Evolutionary conservation across 2,888 invertebrate genomes (phyloP).

Genomic region (Lasioglossum morio): DNA sequence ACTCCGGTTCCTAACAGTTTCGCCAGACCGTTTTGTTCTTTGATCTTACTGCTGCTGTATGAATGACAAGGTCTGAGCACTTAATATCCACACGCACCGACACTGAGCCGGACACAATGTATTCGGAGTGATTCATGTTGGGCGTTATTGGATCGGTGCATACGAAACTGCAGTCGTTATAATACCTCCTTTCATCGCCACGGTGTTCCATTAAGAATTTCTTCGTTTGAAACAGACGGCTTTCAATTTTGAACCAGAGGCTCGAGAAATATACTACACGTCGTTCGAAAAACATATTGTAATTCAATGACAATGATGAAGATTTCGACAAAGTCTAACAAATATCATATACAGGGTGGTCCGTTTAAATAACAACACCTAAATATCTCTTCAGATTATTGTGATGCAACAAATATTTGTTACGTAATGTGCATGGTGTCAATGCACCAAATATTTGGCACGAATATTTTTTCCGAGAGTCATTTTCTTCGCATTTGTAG

Average conservation of each 20-base stretch:
- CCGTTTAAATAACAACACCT: too few relatives aligned
- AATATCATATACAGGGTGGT: too few relatives aligned
- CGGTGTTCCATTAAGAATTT: background rate
- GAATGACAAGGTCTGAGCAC: background rate
- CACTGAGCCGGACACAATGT: background rate
- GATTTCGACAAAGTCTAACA: too few relatives aligned
- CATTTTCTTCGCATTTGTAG: too few relatives aligned
- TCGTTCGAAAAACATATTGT: background rate
- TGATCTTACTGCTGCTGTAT: conserved; percentile 25
- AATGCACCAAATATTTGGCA: too few relatives aligned
- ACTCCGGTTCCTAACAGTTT: conserved; percentile 27
- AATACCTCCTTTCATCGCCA: background rate
- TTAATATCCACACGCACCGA: background rate
- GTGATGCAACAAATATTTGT: too few relatives aligned
- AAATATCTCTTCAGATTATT: too few relatives aligned
- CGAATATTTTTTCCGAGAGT: too few relatives aligned
- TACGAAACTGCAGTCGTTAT: background rate
- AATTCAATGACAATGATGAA: too few relatives aligned
- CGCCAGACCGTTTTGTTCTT: conserved; percentile 37
- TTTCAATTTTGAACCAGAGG: background rate
- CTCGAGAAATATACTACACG: background rate
- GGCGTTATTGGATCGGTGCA: background rate
- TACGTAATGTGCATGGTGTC: too few relatives aligned
- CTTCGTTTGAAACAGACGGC: background rate
- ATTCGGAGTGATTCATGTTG: background rate